Conservation (phyloP, 2,113 vertebrate genomes). For the Illadopsis cleaveri region DNA sequence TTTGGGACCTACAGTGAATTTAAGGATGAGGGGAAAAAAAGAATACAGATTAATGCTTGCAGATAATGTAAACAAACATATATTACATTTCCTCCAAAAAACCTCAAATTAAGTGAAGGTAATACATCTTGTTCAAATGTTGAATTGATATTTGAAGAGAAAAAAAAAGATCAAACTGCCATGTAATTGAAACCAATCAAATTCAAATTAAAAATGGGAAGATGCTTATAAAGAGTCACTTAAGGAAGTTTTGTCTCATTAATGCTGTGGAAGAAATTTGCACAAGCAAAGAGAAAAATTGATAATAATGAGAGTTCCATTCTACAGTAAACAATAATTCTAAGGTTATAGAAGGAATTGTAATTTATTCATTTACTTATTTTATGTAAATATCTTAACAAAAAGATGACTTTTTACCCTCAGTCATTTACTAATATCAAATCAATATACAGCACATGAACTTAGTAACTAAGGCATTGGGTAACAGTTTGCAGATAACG, state of each 20-base stretch:
- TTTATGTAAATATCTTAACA: not conserved
- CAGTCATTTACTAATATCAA: not conserved
- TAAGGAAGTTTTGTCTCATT: not conserved
- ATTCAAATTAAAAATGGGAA: not conserved
- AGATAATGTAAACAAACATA: not conserved
- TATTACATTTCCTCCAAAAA: not conserved
- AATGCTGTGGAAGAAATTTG: not conserved
- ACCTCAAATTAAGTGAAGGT: not conserved
- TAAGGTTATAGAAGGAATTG: not conserved
- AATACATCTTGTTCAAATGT: not conserved
- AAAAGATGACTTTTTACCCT: not conserved
- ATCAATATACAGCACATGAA: not conserved
- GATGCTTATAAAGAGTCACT: not conserved
- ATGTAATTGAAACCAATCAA: not conserved
- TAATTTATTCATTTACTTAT: not conserved
- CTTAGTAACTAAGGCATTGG: not conserved
- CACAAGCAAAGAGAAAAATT: not conserved
- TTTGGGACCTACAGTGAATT: constrained; percentile 88
- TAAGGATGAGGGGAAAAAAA: not conserved
- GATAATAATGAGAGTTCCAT: not conserved
- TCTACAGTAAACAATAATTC: not conserved
- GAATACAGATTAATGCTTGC: not conserved
- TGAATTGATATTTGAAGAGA: not conserved
- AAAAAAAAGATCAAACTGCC: not conserved
- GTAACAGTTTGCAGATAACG: not conserved